Conservation (phyloP, 2,113 vertebrate genomes). For the Egretta garzetta region DNA sequence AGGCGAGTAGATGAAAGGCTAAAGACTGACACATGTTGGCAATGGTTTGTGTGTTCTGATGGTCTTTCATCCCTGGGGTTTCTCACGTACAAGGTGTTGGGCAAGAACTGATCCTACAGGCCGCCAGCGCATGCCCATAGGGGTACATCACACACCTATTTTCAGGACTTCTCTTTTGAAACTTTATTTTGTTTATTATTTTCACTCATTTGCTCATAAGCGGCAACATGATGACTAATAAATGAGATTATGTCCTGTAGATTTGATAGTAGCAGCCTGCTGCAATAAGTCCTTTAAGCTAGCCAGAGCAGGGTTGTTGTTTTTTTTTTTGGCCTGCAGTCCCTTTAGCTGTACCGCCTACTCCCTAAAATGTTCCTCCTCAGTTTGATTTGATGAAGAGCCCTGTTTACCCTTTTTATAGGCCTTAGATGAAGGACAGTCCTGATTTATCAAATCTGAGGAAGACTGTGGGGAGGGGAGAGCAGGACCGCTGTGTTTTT, state of each 20-base stretch:
- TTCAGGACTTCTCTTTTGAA: not conserved
- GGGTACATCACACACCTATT: not conserved
- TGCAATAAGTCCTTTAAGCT: not conserved
- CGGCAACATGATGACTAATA: not conserved
- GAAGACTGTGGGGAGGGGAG: not conserved
- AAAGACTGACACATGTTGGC: not conserved
- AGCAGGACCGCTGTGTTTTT: not conserved
- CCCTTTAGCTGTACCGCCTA: not conserved
- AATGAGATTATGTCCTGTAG: not conserved
- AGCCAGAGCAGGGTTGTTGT: not conserved
- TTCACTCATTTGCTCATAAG: not conserved
- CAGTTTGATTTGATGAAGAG: not conserved
- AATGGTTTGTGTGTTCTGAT: not conserved
- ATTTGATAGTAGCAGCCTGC: not conserved
- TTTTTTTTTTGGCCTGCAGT: not conserved
- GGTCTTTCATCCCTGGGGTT: not conserved
- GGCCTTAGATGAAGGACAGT: not conserved
- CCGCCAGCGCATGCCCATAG: not conserved
- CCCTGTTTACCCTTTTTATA: not conserved
- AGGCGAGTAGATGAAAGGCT: not conserved
- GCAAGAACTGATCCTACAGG: not conserved
- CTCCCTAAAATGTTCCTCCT: not conserved
- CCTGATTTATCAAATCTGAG: fast-evolving
- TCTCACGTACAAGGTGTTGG: not conserved
- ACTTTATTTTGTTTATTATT: not conserved